Conservation (phyloP, 2,888 invertebrate genomes). For the Aproaerema taeniolella region DNA sequence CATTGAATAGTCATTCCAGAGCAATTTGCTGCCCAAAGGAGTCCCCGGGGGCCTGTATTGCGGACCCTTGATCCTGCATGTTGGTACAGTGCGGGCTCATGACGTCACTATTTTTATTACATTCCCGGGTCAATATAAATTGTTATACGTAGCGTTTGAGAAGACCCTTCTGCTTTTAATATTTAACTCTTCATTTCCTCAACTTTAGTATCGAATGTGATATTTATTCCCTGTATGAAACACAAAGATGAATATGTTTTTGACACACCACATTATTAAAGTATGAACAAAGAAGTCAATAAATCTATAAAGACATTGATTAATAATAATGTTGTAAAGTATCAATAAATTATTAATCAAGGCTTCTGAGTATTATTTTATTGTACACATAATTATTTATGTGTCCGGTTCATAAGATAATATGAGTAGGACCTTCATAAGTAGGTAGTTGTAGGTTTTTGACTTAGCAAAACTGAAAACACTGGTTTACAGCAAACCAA, state of each 20-base stretch:
- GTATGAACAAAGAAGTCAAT: background rate
- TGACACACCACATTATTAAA: too few relatives aligned
- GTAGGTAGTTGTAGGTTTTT: too few relatives aligned
- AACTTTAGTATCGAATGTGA: background rate
- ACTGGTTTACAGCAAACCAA: too few relatives aligned
- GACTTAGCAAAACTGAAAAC: too few relatives aligned
- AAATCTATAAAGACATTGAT: background rate
- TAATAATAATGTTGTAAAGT: background rate
- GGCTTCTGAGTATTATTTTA: background rate
- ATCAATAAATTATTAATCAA: slow-evolving; percentile 1
- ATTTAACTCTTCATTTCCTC: background rate
- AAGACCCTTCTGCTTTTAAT: background rate
- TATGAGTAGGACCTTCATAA: too few relatives aligned
- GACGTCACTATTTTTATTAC: slow-evolving; percentile 24
- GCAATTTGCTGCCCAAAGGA: slow-evolving; percentile 47
- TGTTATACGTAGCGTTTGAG: background rate
- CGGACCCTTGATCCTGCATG: slow-evolving; percentile 28
- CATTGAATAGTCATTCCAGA: slow-evolving; percentile 49
- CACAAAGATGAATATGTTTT: too few relatives aligned
- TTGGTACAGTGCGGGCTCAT: slow-evolving; percentile 27
- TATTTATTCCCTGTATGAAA: too few relatives aligned
- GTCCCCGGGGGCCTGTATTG: slow-evolving; percentile 38
- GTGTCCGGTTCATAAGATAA: background rate
- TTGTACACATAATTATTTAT: background rate
- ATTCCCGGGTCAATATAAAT: slow-evolving; percentile 23